Conservation (phyloP, 2,113 vertebrate genomes). For the Labeo catla region DNA sequence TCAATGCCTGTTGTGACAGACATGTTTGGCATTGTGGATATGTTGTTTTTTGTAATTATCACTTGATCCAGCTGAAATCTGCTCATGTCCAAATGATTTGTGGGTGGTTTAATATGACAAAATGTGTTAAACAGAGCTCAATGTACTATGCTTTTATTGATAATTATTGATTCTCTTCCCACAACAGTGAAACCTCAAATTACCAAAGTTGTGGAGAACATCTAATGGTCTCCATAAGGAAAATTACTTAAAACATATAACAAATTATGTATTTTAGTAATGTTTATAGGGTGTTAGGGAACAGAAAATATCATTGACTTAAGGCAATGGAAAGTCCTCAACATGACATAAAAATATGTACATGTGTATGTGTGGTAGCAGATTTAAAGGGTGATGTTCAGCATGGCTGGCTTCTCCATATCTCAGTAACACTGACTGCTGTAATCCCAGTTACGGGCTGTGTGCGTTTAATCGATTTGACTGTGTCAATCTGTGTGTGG, state of each 20-base stretch:
- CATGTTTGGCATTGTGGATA: not conserved
- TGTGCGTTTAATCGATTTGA: conserved; percentile 32
- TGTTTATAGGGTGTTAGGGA: not conserved
- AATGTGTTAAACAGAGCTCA: not conserved
- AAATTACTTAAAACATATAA: not conserved
- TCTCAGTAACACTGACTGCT: conserved; percentile 13
- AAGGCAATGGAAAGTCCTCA: not conserved
- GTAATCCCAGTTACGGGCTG: not conserved
- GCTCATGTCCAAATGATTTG: not conserved
- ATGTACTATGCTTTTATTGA: not conserved
- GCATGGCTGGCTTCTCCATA: not conserved
- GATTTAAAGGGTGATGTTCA: not conserved
- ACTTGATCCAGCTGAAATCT: not conserved
- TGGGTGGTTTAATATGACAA: not conserved
- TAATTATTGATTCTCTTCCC: not conserved
- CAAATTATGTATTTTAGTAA: not conserved
- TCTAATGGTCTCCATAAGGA: not conserved
- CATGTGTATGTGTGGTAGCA: not conserved
- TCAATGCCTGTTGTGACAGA: not conserved
- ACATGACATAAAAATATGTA: not conserved
- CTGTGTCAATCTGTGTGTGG: conserved; percentile 46
- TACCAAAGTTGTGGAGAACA: not conserved
- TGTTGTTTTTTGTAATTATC: not conserved
- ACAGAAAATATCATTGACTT: not conserved
- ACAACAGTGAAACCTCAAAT: not conserved